Base-by-base conservation (phyloP, 1,140 invertebrate genomes). In the Thalassaphorura encarpata region DNA sequence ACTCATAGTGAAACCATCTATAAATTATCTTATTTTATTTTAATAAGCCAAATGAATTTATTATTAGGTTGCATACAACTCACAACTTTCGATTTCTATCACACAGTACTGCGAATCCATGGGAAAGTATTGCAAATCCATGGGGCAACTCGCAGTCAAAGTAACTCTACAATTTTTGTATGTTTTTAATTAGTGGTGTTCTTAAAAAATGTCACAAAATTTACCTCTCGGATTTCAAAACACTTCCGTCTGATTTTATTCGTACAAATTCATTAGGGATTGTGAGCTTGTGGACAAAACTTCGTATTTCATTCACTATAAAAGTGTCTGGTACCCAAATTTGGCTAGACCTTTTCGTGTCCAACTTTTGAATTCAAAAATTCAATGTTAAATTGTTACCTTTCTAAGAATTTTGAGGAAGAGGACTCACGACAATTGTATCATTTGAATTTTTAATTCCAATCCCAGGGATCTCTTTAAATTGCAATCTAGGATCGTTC, bases 261-360 rank as follows among this genome's bases (percentile, higher is more conserved):
- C 92, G 79, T 73, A 95, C 90, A 77, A 96, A 93, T 76, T 94
- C 90, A 77, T 96, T 93, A 73, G 85, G 90, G 65, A 91, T 94
- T 70, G 93, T 97, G 56, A 91, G 90, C 72, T 88, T 87, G n/a
- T 36, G 11, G 33, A 76, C 97, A 93, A 77, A 96, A 95, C 78
- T 94, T 94, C 60, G 90, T 77, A 96, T 97, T 77, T 97, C 93
- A 27, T 61, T 61, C 4, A 61, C 60, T 77, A 95, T 95, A 78
- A 95, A 95, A 60, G 92, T 97, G 75, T 97, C 93, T 62, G 93
- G 93, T 67, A 95, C 89, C 93, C 93, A 97, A 72, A 96, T 93
- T n/a, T 36, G 11, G 33, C 33, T 11, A 36, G 11, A 11, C 33
- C 11, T 36, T 36, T 36, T n/a, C 33, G 33, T 36, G n/a, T n/a